Percentiles rank a stretch among this genome's conserved stretches.
phyloP scores from a whole-genome alignment of 2,888 invertebrate genomes.

The Pseudococcus jackbeardsleyi region DNA sequence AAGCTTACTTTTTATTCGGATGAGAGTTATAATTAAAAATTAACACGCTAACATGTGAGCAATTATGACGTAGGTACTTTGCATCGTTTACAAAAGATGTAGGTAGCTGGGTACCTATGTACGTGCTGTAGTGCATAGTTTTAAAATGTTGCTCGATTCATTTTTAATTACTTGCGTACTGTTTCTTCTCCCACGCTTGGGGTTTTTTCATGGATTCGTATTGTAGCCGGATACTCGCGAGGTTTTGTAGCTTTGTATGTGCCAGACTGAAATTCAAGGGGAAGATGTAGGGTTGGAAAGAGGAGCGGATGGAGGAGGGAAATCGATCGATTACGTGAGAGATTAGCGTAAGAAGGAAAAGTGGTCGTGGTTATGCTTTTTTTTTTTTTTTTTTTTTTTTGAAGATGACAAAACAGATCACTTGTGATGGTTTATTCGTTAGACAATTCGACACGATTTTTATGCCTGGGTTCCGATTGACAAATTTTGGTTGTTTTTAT shows the following conservation, averaged over 20 bases:
- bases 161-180: conserved; percentile 10
- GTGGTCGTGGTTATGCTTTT: not conserved
- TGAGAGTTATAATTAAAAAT: conserved; percentile 23
- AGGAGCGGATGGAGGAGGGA: not conserved
- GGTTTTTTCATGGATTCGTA: not conserved
- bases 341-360: not conserved
- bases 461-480: no score
- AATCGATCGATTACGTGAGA: not conserved
- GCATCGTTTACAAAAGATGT: not conserved
- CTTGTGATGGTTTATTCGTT: no score
- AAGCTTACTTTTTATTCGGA: conserved; percentile 40
- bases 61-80: conserved; percentile 20
- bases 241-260: not conserved
- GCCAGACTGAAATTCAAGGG: not conserved
- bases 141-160: not conserved
- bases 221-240: not conserved
- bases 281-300: not conserved
- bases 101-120: not conserved
- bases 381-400: no score
- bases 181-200: not conserved
- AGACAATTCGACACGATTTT: no score
- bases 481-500: no score
- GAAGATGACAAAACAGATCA: not conserved
- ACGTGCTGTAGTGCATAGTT: not conserved
- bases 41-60: conserved; percentile 36